Evolutionary conservation across 2,888 invertebrate genomes (phyloP).

Genomic region (Anoncus sp.): DNA sequence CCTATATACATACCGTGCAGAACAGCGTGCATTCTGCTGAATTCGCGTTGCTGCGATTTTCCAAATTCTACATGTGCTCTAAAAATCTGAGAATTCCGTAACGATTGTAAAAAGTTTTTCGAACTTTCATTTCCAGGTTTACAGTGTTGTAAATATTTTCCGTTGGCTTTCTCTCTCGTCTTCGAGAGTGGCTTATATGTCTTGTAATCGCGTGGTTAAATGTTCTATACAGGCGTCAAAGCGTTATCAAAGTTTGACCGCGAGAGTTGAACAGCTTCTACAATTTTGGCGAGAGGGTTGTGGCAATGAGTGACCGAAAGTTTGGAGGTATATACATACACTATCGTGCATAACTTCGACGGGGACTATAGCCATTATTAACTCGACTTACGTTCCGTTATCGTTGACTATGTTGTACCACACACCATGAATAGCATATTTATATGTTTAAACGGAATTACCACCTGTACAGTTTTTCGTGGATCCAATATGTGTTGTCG

Average conservation of each 20-base stretch:
- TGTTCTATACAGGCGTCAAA: slow-evolving; percentile 38
- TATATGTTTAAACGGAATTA: too few relatives aligned
- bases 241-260: slow-evolving; percentile 52
- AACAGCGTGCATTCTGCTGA: not conserved
- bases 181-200: not conserved
- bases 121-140: not conserved
- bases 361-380: slow-evolving; percentile 37
- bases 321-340: slow-evolving; percentile 11
- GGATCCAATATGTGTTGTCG: too few relatives aligned
- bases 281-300: slow-evolving; percentile 16
- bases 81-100: not conserved
- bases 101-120: not conserved
- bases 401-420: slow-evolving; percentile 2
- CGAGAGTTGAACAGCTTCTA: slow-evolving; percentile 45
- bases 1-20: not conserved
- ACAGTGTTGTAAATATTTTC: not conserved
- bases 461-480: too few relatives aligned
- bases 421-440: not conserved
- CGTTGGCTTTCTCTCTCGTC: not conserved
- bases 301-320: slow-evolving; percentile 34
- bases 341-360: slow-evolving; percentile 11
- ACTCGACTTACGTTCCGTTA: slow-evolving; percentile 32
- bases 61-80: not conserved
- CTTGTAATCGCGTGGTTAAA: slow-evolving; percentile 19
- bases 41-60: not conserved